Conservation (phyloP, 2,888 invertebrate genomes). For the Stenurella melanura region DNA sequence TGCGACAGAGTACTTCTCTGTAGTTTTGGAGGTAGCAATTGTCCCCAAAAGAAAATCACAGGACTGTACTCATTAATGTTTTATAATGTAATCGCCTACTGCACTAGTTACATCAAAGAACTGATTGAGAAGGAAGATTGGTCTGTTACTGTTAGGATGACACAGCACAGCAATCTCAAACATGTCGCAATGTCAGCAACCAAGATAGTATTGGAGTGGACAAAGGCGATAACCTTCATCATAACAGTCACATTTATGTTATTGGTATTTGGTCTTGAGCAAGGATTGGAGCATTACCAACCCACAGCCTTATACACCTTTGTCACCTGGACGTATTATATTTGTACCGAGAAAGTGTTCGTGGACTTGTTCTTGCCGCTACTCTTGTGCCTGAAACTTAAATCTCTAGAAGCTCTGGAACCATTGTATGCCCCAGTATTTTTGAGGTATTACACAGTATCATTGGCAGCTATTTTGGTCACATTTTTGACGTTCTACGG, state of each 20-base stretch:
- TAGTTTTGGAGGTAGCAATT: slow-evolving; percentile 72
- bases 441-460: slow-evolving; percentile 77
- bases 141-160: slow-evolving; percentile 85
- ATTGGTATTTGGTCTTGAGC: slow-evolving; percentile 84
- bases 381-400: slow-evolving; percentile 77
- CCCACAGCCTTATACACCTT: slow-evolving; percentile 81
- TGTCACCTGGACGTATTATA: slow-evolving; percentile 82
- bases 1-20: slow-evolving; percentile 80
- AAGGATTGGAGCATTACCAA: slow-evolving; percentile 83
- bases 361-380: slow-evolving; percentile 79
- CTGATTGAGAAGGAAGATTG: slow-evolving; percentile 85
- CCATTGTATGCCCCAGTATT: slow-evolving; percentile 81
- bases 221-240: slow-evolving; percentile 86
- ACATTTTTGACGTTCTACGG: slow-evolving; percentile 76
- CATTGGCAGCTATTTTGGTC: slow-evolving; percentile 76
- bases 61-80: slow-evolving; percentile 87
- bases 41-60: slow-evolving; percentile 75
- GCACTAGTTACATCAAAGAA: slow-evolving; percentile 84
- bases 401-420: slow-evolving; percentile 83
- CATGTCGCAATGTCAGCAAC: slow-evolving; percentile 89
- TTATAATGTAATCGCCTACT: slow-evolving; percentile 88
- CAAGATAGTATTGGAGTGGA: slow-evolving; percentile 87
- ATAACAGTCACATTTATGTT: slow-evolving; percentile 86
- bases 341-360: slow-evolving; percentile 83
- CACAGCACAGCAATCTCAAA: slow-evolving; percentile 81